A percentile compares a stretch with the other conserved stretches of the same genome.
Conservation (phyloP, 2,888 invertebrate genomes). For the Philopedon plagiatum region DNA sequence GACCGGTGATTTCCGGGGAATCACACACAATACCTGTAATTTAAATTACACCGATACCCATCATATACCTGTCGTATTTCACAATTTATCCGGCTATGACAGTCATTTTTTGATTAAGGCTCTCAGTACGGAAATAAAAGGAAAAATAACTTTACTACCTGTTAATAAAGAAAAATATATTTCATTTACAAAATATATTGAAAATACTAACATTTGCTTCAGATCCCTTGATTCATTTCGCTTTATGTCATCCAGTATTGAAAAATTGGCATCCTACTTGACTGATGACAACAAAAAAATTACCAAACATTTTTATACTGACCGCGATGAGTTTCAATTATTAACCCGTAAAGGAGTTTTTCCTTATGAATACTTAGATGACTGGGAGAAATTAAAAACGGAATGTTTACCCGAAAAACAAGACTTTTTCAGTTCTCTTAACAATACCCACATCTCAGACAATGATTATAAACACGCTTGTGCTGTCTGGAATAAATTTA, state of each 20-base stretch:
- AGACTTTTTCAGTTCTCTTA: neutral
- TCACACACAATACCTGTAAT: too few relatives aligned
- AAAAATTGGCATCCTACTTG: slow-evolving; percentile 5
- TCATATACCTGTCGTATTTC: neutral
- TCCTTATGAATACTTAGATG: slow-evolving; percentile 15
- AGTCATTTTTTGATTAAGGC: slow-evolving; percentile 5
- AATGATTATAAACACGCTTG: slow-evolving; percentile 3
- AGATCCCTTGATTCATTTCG: slow-evolving; percentile 4
- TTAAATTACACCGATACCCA: neutral
- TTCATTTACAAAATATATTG: slow-evolving; percentile 52
- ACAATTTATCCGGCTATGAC: slow-evolving; percentile 11
- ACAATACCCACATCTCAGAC: neutral
- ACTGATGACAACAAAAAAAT: neutral
- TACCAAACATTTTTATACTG: neutral
- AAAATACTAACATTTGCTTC: slow-evolving; percentile 41
- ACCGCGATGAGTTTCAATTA: neutral
- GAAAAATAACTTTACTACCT: neutral
- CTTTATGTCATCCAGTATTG: neutral
- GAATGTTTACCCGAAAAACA: neutral
- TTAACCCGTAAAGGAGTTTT: neutral
- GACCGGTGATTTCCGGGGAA: neutral
- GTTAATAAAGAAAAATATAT: slow-evolving; percentile 46
- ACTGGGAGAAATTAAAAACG: neutral
- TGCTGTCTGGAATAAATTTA: slow-evolving; percentile 18
- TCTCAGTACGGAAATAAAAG: neutral